Evolutionary conservation across 2,113 vertebrate species (phyloP), one percentile per base, ranked within the genome.

Genomic region (Lamprotornis superbus): DNA sequence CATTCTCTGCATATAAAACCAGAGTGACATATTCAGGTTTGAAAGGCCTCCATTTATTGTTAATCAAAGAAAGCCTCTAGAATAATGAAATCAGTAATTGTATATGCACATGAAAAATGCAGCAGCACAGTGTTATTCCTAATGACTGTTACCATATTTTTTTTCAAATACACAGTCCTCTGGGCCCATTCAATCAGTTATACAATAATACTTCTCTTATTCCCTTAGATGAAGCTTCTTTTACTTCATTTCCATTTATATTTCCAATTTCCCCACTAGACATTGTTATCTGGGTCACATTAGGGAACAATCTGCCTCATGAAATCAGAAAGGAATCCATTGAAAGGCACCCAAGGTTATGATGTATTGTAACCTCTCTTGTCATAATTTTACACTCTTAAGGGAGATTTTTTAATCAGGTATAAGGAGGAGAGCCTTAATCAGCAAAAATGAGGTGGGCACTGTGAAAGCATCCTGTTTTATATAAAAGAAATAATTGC

Each of bases 241-340:
- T 97, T 94, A 95, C 97, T 98, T 98, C 97, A 98, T 98, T 98
- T 98, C 97, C 98, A 98, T 98, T 98, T 98, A 97, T 98, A 97
- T 98, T 98, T 98, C 98, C 98, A 94, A 96, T 98, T 98, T 98
- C 95, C 96, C 98, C 97, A 97, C 97, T 97, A 98, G 98, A 98
- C 95, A 70, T 97, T 97, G 98, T 98, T 98, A 98, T 98, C 98
- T 98, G 98, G 98, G 98, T 98, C 98, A 98, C 97, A 94, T 98
- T 97, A 97, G 98, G 97, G 97, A 97, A 87, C 10, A 49, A 96
- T 96, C 93, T 96, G 97, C 96, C 98, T 98, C 95, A 86, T 73
- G 64, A 97, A 98, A 97, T 98, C 97, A 97, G 95, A 95, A 93
- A 91, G 90, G 89, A 96, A 97, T 98, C 97, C 97, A 59, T 82